Base-by-base conservation (phyloP, 2,888 invertebrate species). In the Axea sp. region DNA sequence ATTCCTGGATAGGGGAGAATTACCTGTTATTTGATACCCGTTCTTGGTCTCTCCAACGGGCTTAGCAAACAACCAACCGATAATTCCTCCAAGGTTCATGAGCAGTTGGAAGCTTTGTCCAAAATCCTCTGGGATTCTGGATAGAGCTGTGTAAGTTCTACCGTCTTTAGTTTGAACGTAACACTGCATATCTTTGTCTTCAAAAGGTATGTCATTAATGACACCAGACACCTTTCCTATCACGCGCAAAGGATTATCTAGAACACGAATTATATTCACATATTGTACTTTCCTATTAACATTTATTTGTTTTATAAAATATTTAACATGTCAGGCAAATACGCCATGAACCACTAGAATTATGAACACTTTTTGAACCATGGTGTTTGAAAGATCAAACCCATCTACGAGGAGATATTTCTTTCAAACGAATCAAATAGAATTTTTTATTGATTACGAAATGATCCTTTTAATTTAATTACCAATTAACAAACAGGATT, bases 11-110 rank as follows among this genome's bases (percentile, higher is more conserved):
- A 3, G 2, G 19, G 4, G 4, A 3, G 3, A 19, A 19, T 74
- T 26, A 89, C 90, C 96, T 12, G 96, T 96, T 12, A 94, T 87
- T 86, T 95, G 93, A 85, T 97, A 99, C 62, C 99, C 99, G 87
- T 99, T 99, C 60, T 91, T 90, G 0, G 94, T 94, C 4, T 90
- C 89, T 31, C 92, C 91, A 15, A 92, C 88, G 1, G 94, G 93
- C 82, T 93, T 93, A 3, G 98, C 97, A 85, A 99, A 99, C 0
- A 99, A 89, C 96, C 98, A 99, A 4, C 96, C 97, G 59, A 98
- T 93, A 0, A 95, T 91, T 11, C 93, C 93, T 0, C 96, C 96
- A 15, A 99, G 88, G 2, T 95, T 92, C 80, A 94, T 92, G 0
- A 97, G 89, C n/a, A 95, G 90, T 86, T 96, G 95, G 79, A 97